Evolutionary conservation across 2,888 invertebrate species (phyloP), one percentile per base, ranked within the genome.

Genomic region (Eubasilissa splendida): DNA sequence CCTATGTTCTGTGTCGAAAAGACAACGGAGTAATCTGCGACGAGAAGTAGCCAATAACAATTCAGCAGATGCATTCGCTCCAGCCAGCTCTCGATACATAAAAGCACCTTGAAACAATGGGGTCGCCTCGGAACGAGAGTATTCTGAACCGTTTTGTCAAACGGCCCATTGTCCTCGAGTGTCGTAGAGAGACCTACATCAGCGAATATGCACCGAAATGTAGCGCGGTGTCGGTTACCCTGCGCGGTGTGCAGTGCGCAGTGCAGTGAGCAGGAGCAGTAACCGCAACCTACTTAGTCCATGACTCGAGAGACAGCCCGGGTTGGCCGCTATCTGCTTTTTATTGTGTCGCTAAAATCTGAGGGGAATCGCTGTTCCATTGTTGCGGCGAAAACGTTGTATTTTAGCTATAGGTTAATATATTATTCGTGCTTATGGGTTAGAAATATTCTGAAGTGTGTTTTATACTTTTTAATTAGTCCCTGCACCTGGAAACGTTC

Each of bases 131-230:
- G 70, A 71, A 71, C 75, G 75, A 78, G 81, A 79, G 79, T 76
- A 79, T 66, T 81, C 81, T 77, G 79, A 56, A 77, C 42, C 76
- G 76, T 68, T 68, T 77, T 63, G 76, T 76, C 63, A 76, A 76
- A 76, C 82, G 65, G 79, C 68, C 82, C 58, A 82, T 82, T 82
- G 82, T 82, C 76, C 80, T 65, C 58, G 70, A 65, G 63, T 60
- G 79, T 71, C 80, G 76, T 79, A 80, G 79, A 80, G 80, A 54
- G 80, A 82, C 83, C 81, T 81, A 81, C 83, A 81, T 83, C 83
- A 83, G 83, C 83, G 81, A 81, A 83, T 75, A 79, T 74, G 60
- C 50, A 76, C 50, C 76, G 60, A 60, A 76, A 53, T 76, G 76
- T 76, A 50, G 52, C 42, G 63, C 71, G 54, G 71, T 71, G 71